Evolutionary conservation across 2,113 vertebrate species (phyloP).

Genomic region (Delphinapterus leucas): DNA sequence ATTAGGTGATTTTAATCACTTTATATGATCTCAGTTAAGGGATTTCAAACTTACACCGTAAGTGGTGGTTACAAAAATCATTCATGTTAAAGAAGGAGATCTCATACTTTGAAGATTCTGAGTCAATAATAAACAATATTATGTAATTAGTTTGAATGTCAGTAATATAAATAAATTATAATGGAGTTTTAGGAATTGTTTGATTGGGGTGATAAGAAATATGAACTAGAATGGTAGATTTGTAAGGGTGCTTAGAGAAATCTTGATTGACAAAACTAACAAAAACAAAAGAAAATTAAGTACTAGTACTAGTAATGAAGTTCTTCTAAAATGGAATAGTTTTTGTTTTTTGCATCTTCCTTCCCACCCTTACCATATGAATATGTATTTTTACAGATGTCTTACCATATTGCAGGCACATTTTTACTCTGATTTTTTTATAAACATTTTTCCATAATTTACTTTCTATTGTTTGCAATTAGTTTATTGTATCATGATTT

Average conservation of each 20-base stretch:
- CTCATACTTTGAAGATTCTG: not conserved
- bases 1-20: not conserved
- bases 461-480: not conserved
- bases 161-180: conserved; percentile 3
- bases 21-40: not conserved
- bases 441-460: not conserved
- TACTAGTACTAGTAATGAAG: not conserved
- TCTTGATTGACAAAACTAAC: conserved; percentile 30
- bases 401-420: not conserved
- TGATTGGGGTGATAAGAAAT: not conserved
- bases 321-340: conserved; percentile 12
- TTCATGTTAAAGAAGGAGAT: conserved; percentile 11
- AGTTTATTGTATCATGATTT: not conserved
- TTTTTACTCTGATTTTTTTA: conserved; percentile 15
- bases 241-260: not conserved
- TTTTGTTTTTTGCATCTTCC: not conserved
- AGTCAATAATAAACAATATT: not conserved
- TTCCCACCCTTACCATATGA: not conserved
- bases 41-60: not conserved
- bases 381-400: not conserved
- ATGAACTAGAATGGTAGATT: conserved; percentile 21
- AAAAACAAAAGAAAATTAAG: conserved; percentile 36
- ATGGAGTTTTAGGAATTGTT: conserved; percentile 6
- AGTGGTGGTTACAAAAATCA: not conserved
- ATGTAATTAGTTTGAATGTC: conserved; percentile 4